Evolutionary conservation across 2,113 vertebrate species (phyloP).

Genomic region (Caracal caracal): DNA sequence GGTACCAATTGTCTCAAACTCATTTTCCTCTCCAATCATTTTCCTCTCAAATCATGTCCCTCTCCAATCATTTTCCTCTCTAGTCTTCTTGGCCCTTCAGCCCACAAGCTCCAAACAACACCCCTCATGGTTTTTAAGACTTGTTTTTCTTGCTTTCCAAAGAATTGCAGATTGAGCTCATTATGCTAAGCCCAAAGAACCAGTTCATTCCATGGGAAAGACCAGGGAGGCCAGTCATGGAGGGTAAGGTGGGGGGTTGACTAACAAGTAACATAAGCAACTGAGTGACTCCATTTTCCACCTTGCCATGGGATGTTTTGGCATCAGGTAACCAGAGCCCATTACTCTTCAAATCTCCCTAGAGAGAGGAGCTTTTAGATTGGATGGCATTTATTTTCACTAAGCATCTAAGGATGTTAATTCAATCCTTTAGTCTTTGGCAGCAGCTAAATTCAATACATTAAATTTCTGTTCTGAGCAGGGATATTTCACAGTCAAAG

Average conservation of each 20-base stretch:
- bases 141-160: neutral
- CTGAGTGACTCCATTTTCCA: conserved; percentile 11
- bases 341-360: conserved; percentile 7
- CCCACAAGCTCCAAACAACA: conserved; percentile 55
- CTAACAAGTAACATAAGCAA: neutral
- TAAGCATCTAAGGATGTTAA: conserved; percentile 40
- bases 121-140: neutral
- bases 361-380: neutral
- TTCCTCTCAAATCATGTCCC: conserved; percentile 69
- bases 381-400: conserved; percentile 19
- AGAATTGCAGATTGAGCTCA: conserved; percentile 41
- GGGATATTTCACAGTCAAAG: neutral
- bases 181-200: conserved; percentile 15
- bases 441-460: conserved; percentile 23
- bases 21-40: conserved; percentile 75
- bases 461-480: conserved; percentile 50
- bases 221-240: neutral
- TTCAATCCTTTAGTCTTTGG: conserved; percentile 50
- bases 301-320: conserved; percentile 9
- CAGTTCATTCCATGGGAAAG: conserved; percentile 8
- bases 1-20: conserved; percentile 71
- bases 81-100: conserved; percentile 54
- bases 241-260: neutral
- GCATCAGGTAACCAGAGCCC: neutral
- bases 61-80: conserved; percentile 68